Base-by-base conservation (phyloP, 2,797 vertebrate genomes). In the Microctenopoma lineatum region DNA sequence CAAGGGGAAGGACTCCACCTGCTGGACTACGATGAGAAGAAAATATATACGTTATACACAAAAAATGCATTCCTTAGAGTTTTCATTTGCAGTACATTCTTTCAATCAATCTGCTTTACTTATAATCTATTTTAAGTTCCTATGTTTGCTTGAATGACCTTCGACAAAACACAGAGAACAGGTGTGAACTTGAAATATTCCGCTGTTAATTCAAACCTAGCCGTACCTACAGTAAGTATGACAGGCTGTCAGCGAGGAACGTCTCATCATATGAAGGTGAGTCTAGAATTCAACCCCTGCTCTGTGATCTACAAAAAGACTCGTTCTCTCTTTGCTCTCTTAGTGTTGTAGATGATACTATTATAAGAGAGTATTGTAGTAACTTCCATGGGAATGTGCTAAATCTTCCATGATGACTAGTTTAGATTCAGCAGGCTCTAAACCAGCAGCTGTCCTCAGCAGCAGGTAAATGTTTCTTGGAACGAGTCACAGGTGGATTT, bases 1-100 rank as follows among this genome's bases (percentile, higher is more conserved):
- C 52, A 92, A 38, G 1, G 51, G 61, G 83, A 95, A 96, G 68
- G 83, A 90, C 75, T 86, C 92, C 52, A 95, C 82, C 84, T 93
- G 91, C 57, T 91, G 89, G 87, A 87, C 87, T 89, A 10, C 1
- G 32, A 4, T 13, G 0, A 60, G 47, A 79, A 75, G 36, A 54
- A 57, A 47, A 65, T 0, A 66, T 0, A 44, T 21, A 21, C 21
- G 2, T 21, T 21, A 21, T 21, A 21, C 21, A 21, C 21, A 21
- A 21, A 21, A 21, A 21, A 21, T 21, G n/a, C 21, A 36, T 45
- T 39, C 10, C 38, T 38, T 2, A 38, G 12, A 38, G 9, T 13
- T 12, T 39, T 39, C 38, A 3, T 39, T 39, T 4, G 0, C 10
- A 34, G 16, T n/a, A 12, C 5, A 14, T 1, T 26, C 15, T 46